Percentiles rank a stretch among this genome's conserved stretches.
phyloP scores from a whole-genome alignment of 2,888 invertebrate genomes.

The Leucophora obtusa region DNA sequence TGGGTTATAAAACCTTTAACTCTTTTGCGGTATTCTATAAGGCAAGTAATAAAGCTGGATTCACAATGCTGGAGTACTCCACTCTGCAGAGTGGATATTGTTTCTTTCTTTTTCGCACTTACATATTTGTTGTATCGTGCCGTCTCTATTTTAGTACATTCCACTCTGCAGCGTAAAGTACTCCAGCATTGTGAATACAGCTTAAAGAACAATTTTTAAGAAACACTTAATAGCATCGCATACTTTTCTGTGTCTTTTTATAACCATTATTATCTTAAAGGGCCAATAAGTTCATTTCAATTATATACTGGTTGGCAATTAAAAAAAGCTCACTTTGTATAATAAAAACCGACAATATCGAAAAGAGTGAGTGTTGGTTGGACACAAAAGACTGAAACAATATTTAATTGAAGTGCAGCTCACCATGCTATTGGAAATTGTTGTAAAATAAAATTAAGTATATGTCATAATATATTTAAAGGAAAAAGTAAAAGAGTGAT shows the following conservation, averaged over 20 bases:
- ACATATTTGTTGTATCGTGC: too few species aligned
- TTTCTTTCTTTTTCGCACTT: too few species aligned
- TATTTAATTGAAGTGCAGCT: constrained; percentile 36
- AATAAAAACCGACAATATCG: constrained; percentile 46
- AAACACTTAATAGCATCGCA: neutral
- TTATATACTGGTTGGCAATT: constrained; percentile 38
- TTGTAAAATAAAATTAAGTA: constrained; percentile 4
- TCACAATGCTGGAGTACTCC: too few species aligned
- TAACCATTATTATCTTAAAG: constrained; percentile 28
- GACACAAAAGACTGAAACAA: constrained; percentile 7
- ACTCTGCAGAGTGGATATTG: too few species aligned
- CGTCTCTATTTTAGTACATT: too few species aligned
- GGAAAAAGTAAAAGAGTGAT: neutral
- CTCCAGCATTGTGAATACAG: too few species aligned
- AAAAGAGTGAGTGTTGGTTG: constrained; percentile 29
- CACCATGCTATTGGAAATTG: constrained; percentile 26
- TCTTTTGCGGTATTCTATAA: too few species aligned
- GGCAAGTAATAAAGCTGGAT: too few species aligned
- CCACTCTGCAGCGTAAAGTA: too few species aligned
- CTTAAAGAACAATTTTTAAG: too few species aligned
- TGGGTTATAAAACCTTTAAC: too few species aligned
- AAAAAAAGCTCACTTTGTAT: constrained; percentile 15
- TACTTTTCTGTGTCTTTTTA: neutral
- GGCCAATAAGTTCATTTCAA: constrained; percentile 55
- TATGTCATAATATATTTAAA: neutral